Percentiles rank a stretch among this genome's conserved stretches.
phyloP scores from a whole-genome alignment of 2,888 invertebrate species.

The Drosophila borborema region DNA sequence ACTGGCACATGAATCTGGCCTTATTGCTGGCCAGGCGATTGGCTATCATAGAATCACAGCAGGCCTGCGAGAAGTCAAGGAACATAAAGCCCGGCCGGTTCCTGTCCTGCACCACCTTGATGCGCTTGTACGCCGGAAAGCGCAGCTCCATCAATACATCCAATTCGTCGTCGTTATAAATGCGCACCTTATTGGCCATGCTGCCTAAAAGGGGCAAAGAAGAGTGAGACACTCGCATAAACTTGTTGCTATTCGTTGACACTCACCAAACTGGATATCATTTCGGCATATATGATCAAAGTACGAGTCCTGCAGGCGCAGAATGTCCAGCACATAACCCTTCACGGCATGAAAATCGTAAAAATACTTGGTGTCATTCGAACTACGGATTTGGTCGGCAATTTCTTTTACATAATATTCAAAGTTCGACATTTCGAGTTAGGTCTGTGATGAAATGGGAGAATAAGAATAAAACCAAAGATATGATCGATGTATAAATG shows the following conservation, averaged over 20 bases:
- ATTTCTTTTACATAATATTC: slow-evolving; percentile 31
- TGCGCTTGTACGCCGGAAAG: slow-evolving; percentile 37
- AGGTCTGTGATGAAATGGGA: not conserved
- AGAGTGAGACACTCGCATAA: too few relatives aligned
- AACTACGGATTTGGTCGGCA: not conserved
- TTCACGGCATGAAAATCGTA: slow-evolving; percentile 45
- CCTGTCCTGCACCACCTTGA: slow-evolving; percentile 21
- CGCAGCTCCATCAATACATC: slow-evolving; percentile 65
- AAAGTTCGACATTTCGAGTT: slow-evolving; percentile 40
- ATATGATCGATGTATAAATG: not conserved
- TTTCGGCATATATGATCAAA: slow-evolving; percentile 15
- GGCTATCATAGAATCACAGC: slow-evolving; percentile 10
- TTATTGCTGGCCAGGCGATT: slow-evolving; percentile 18
- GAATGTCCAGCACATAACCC: slow-evolving; percentile 27
- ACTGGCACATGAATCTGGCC: slow-evolving; percentile 13
- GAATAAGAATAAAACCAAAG: not conserved
- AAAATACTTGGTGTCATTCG: not conserved
- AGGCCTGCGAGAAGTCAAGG: slow-evolving; percentile 48
- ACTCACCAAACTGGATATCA: slow-evolving; percentile 35
- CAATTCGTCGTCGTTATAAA: slow-evolving; percentile 58
- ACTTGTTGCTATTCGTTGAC: not conserved
- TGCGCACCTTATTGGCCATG: slow-evolving; percentile 49
- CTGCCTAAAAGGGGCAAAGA: slow-evolving; percentile 50
- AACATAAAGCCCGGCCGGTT: slow-evolving; percentile 53
- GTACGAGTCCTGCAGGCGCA: slow-evolving; percentile 27